Percentiles rank a stretch among this genome's conserved stretches.
phyloP scores from a whole-genome alignment of 1,140 invertebrate genomes.

The Scaptomyza montana region DNA sequence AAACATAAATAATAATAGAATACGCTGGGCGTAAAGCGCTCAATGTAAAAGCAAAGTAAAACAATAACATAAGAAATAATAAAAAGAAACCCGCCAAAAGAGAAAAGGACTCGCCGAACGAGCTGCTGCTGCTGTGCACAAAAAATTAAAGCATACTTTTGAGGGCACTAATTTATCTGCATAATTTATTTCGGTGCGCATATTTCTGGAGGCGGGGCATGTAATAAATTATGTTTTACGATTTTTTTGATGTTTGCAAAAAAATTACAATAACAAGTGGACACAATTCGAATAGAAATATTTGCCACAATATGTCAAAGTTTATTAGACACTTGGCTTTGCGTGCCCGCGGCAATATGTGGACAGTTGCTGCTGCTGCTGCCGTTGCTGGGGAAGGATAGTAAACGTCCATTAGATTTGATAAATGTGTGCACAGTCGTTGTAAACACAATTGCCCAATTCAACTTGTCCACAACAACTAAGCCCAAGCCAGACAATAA shows the following conservation, averaged over 20 bases:
- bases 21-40: slow-evolving; percentile 27
- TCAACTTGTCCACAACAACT: slow-evolving; percentile 8
- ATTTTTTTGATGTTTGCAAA: slow-evolving; percentile 15
- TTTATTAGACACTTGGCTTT: slow-evolving; percentile 80
- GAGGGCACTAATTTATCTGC: slow-evolving; percentile 31
- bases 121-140: slow-evolving; percentile 28
- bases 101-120: slow-evolving; percentile 27
- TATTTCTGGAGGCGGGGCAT: slow-evolving; percentile 40
- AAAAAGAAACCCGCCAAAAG: slow-evolving; percentile 37
- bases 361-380: slow-evolving; percentile 70
- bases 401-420: slow-evolving; percentile 79
- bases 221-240: slow-evolving; percentile 65
- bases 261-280: slow-evolving; percentile 45
- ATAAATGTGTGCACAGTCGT: slow-evolving; percentile 67
- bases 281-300: slow-evolving; percentile 64
- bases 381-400: slow-evolving; percentile 37
- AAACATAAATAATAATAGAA: neutral
- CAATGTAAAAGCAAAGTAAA: slow-evolving; percentile 42
- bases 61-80: slow-evolving; percentile 41
- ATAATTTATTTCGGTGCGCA: slow-evolving; percentile 47
- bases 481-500: neutral
- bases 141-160: slow-evolving; percentile 72
- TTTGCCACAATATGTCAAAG: slow-evolving; percentile 79
- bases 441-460: slow-evolving; percentile 59
- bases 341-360: slow-evolving; percentile 77